Evolutionary conservation across 2,797 vertebrate genomes (phyloP).

Genomic region (Benthosema pterotum): DNA sequence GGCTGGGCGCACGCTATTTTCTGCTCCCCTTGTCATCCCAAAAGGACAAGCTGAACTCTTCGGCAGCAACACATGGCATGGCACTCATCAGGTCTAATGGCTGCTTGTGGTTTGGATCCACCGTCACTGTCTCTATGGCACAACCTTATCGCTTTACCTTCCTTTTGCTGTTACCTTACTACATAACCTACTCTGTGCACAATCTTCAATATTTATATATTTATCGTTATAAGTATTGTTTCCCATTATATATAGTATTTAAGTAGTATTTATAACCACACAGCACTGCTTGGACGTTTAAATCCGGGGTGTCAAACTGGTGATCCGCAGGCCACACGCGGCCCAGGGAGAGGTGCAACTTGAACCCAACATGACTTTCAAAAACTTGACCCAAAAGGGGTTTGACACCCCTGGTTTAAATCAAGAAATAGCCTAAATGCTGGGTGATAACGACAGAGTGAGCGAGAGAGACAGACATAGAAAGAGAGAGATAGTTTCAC

Average conservation of each 20-base stretch:
- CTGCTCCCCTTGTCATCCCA: conserved; percentile 74
- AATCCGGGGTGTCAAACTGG: too few relatives aligned
- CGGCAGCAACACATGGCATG: conserved; percentile 72
- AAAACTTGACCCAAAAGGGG: too few relatives aligned
- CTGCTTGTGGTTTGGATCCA: conserved; percentile 38
- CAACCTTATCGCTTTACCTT: conserved; percentile 24
- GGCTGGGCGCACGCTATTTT: conserved; percentile 79
- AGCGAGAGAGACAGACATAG: too few relatives aligned
- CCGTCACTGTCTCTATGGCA: conserved; percentile 19
- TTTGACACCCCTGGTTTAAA: too few relatives aligned
- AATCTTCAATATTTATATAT: too few relatives aligned
- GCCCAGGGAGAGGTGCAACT: too few relatives aligned
- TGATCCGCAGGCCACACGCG: too few relatives aligned
- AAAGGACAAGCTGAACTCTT: conserved; percentile 76
- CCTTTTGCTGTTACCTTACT: conserved; percentile 9
- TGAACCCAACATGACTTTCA: too few relatives aligned
- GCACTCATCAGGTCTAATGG: conserved; percentile 48
- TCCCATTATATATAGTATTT: neutral
- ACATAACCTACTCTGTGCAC: too few relatives aligned
- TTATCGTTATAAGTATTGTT: too few relatives aligned
- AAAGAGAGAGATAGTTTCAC: conserved; percentile 8
- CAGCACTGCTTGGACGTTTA: neutral
- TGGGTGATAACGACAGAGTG: neutral
- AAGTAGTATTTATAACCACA: neutral
- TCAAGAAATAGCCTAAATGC: conserved; percentile 19